phyloP scores from a whole-genome alignment of 37 sponge, comb jelly and placozoan species.

The Ephydatia muelleri region DNA sequence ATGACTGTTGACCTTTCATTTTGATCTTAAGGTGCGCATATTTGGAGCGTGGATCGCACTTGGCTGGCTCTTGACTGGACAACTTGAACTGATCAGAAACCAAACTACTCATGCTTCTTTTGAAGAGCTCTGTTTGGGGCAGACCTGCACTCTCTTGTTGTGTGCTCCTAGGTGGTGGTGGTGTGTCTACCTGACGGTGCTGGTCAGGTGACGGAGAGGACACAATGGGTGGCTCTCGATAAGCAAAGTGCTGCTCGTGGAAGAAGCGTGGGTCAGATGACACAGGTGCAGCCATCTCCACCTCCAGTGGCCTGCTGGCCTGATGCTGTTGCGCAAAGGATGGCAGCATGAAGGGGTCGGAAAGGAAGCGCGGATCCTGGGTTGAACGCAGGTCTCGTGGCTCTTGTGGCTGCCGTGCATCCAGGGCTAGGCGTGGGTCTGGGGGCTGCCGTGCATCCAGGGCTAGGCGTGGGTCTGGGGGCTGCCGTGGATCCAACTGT shows the following conservation, averaged over 20 bases:
- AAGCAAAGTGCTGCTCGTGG: not conserved
- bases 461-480: not conserved
- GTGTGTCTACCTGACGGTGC: not conserved
- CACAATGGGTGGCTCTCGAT: not conserved
- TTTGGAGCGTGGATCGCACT: constrained; percentile 46
- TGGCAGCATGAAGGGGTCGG: not conserved
- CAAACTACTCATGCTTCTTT: not conserved
- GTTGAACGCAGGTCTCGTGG: not conserved
- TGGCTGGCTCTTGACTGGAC: not conserved
- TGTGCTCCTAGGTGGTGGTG: not conserved
- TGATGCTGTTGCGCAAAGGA: not conserved
- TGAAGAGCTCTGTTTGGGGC: not conserved
- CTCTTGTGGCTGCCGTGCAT: not conserved
- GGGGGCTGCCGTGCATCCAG: not conserved
- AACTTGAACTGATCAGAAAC: not conserved
- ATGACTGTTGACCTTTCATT: constrained; percentile 3
- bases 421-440: not conserved
- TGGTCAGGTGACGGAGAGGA: not conserved
- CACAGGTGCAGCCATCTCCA: not conserved
- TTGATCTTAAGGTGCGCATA: constrained; percentile 67
- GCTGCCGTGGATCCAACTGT: not conserved
- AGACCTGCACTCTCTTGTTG: not conserved
- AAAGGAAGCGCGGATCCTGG: not conserved
- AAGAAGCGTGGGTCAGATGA: not conserved
- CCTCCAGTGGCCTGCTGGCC: not conserved